Base-by-base conservation (phyloP, 1,140 invertebrate genomes). In the Meloidogyne hapla region DNA sequence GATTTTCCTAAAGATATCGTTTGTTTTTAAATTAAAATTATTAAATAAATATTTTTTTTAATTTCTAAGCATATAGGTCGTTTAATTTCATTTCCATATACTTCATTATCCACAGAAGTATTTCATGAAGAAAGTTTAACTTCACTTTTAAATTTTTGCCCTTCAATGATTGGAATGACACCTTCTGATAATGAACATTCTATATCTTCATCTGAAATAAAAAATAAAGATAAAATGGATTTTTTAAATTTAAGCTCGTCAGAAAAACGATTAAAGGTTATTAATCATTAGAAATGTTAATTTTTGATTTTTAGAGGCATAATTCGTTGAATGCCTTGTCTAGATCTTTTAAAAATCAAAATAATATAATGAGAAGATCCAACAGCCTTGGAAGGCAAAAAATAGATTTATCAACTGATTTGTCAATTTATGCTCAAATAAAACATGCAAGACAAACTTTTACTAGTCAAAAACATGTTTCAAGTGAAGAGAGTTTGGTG, bases 81-180 rank as follows among this genome's bases (percentile, higher is more conserved):
- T 3, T 56, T 56, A 56, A 56, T 56, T n/a, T 56, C 48, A 8
- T 42, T 38, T 23, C 64, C 28, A 75, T 33, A 26, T n/a, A 62
- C 74, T 62, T 80, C 74, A n/a, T 38, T 81, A 45, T 78, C 71
- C 45, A 79, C 74, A 21, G 63, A 48, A 28, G 21, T 82, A 18
- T 83, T 83, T 63, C 69, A 84, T 63, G 82, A 83, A 38, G 83
- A 84, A 42, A 80, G 77, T 63, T 78, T 83, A 61, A 81, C 75
- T 67, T 83, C 82, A 48, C 42, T 83, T 33, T 69, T 83, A 25
- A 81, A 84, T 65, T 82, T 83, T 67, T 75, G 83, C 28, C 67
- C 69, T 8, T 56, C 74, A 18, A 66, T 66, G 38, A 33, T 69
- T 25, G 63, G 23, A n/a, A 70, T 65, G 23, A 26, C 81, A 13